A percentile compares a stretch with the other conserved stretches of the same genome.
phyloP scores from a whole-genome alignment of 2,888 invertebrate genomes.

The Mamestra brassicae region DNA sequence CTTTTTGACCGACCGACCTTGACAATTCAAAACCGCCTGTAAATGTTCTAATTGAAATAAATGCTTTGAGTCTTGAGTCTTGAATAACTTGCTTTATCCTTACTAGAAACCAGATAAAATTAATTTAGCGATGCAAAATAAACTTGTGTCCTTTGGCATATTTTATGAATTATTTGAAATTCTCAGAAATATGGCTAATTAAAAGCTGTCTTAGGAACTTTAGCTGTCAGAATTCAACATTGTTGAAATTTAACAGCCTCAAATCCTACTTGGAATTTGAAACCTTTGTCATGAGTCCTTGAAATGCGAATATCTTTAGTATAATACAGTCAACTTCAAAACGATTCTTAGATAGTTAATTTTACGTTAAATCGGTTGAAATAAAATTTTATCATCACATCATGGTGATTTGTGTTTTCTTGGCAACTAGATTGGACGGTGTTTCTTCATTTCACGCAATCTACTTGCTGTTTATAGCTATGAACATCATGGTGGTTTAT shows the following conservation, averaged over 20 bases:
- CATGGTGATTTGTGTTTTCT: conserved; percentile 27
- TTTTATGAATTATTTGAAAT: conserved; percentile 25
- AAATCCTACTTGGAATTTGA: conserved; percentile 48
- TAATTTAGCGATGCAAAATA: background rate
- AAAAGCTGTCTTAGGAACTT: conserved; percentile 47
- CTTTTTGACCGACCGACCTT: too few species aligned
- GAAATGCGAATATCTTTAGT: conserved; percentile 29
- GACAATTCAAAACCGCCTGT: too few species aligned
- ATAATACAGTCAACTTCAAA: conserved; percentile 50
- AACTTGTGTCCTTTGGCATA: conserved; percentile 20
- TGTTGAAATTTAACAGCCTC: conserved; percentile 28
- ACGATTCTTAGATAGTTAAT: conserved; percentile 1
- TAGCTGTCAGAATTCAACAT: conserved; percentile 49
- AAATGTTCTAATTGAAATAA: too few species aligned
- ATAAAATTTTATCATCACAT: conserved; percentile 19
- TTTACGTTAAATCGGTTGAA: conserved; percentile 2
- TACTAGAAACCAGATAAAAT: background rate
- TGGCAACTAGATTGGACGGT: background rate
- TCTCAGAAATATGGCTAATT: conserved; percentile 58
- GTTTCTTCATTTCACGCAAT: conserved; percentile 48
- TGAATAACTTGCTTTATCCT: background rate
- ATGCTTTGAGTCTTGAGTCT: too few species aligned
- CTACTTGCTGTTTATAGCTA: conserved; percentile 1
- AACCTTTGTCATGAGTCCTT: conserved; percentile 48
- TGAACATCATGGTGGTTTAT: conserved; percentile 1